phyloP scores from a whole-genome alignment of 2,797 vertebrate genomes.

The Gobio occitaniae region DNA sequence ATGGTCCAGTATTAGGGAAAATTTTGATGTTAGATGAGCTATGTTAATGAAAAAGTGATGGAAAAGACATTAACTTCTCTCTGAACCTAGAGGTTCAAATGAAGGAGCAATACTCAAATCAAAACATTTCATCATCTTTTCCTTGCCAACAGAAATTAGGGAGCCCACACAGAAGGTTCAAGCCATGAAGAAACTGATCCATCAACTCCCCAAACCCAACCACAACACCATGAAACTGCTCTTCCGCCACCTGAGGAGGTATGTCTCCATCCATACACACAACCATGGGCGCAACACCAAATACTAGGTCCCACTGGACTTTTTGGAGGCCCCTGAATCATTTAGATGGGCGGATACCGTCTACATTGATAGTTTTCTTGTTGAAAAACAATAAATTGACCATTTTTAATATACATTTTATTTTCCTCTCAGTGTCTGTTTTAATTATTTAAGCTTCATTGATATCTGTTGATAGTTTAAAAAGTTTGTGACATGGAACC shows the following conservation, averaged over 20 bases:
- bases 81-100: constrained; percentile 41
- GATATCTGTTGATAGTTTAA: constrained; percentile 33
- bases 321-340: not conserved
- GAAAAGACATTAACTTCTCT: constrained; percentile 47
- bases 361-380: not conserved
- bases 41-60: constrained; percentile 49
- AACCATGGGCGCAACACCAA: not conserved
- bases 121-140: constrained; percentile 65
- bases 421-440: constrained; percentile 26
- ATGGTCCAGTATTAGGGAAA: constrained; percentile 39
- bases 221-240: constrained; percentile 90
- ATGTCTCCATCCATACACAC: constrained; percentile 63
- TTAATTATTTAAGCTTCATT: constrained; percentile 9
- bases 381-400: not conserved
- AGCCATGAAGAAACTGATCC: constrained; percentile 82
- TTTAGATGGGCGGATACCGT: not conserved
- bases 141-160: constrained; percentile 80
- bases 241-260: constrained; percentile 90
- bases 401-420: not conserved
- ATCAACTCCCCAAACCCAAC: constrained; percentile 88
- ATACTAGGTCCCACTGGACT: not conserved
- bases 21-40: constrained; percentile 44
- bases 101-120: constrained; percentile 38
- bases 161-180: constrained; percentile 79
- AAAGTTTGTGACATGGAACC: constrained; percentile 27